These are phyloP conservation scores for Magallana nippona DNA, from an alignment of 2,888 invertebrate genomes.

Conservation along the genomic window DNA sequence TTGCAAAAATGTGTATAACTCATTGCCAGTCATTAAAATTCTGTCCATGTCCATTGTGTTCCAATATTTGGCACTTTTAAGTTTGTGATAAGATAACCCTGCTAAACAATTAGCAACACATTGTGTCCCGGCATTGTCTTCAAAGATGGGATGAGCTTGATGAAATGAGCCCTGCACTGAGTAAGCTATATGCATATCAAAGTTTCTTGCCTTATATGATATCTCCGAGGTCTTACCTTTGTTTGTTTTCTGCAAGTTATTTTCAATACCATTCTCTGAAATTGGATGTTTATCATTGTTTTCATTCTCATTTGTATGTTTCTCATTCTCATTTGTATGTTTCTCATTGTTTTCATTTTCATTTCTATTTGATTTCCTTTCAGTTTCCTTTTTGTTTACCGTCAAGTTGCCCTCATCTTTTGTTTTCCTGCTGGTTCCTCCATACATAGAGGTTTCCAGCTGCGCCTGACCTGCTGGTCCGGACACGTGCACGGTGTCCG, in stretches of 20 bases:
- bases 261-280: background rate
- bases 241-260: background rate
- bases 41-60: background rate
- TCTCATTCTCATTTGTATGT: background rate
- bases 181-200: background rate
- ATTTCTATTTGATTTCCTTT: background rate
- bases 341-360: background rate
- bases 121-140: constrained; percentile 6
- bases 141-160: constrained; percentile 11
- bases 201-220: background rate
- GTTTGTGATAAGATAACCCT: background rate
- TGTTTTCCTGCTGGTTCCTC: background rate
- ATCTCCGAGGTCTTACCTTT: background rate
- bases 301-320: background rate
- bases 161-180: constrained; percentile 5
- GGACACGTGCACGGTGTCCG: constrained; percentile 25
- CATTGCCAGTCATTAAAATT: background rate
- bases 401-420: background rate
- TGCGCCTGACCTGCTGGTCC: constrained; percentile 30
- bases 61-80: background rate
- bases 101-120: constrained; percentile 28
- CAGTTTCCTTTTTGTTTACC: background rate
- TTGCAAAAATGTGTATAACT: constrained; percentile 13
- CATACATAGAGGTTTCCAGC: constrained; percentile 10
- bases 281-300: background rate